Evolutionary conservation across 2,113 vertebrate species (phyloP), one percentile per base, ranked within the genome.

Genomic region (Salvelinus namaycush): DNA sequence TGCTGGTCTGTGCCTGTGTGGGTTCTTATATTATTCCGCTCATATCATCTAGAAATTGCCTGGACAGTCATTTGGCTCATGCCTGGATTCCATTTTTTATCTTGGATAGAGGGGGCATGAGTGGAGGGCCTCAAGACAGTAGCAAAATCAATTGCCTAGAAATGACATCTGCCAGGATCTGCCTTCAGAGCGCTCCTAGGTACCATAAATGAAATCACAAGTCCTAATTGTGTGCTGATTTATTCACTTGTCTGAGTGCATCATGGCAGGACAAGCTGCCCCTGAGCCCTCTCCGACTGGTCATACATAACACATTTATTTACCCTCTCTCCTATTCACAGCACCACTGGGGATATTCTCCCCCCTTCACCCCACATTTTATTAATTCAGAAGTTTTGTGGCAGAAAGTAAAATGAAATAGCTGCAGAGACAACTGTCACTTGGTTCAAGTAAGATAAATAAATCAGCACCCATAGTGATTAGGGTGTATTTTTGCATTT

Each of bases 61-160:
- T 84, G 89, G 90, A 90, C 88, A 88, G 87, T 88, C 90, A 89
- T 91, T 93, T 93, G 92, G 92, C 92, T 90, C 57, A 22, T 73
- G 81, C 74, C 88, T 86, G 84, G 83, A 81, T 87, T 91, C 87
- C 87, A 91, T 91, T 93, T 92, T 90, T 92, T 92, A 93, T 92
- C 89, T 76, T 74, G 76, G 83, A 87, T 86, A 83, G 91, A 90
- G 85, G 81, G 89, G 90, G 86, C 79, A 76, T 84, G 88, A 87
- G 88, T 81, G 84, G 77, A 67, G 75, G 86, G 92, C 91, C 92
- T 89, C 82, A 71, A 91, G 91, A 93, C 87, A 76, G 89, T 81
- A 83, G 89, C 91, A 91, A 93, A 94, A 94, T 92, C 94, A 93
- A 94, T 94, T 93, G 93, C 85, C 87, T 93, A 92, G 92, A 93